A percentile compares a stretch with the other conserved stretches of the same genome.
These are phyloP conservation scores for Mya arenaria DNA, from an alignment of 1,140 invertebrate species.

Conservation along the genomic window DNA sequence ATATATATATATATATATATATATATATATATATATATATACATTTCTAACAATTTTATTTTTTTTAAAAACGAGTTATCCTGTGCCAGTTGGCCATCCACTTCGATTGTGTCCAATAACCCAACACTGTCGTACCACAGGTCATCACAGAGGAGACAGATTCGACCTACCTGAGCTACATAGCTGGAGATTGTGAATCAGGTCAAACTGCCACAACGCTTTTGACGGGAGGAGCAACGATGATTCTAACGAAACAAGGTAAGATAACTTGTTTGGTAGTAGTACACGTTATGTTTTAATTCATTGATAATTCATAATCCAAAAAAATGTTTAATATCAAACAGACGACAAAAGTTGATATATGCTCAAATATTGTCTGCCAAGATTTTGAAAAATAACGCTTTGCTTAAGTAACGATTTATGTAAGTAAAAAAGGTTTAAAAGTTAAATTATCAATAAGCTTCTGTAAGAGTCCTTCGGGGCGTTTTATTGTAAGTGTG, in stretches of 20 bases:
- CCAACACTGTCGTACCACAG: not conserved
- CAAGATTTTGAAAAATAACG: no score
- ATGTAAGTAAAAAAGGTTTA: no score
- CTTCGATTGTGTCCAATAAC: not conserved
- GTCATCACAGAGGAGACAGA: not conserved
- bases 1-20: not conserved
- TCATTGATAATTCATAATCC: not conserved
- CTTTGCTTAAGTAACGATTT: no score
- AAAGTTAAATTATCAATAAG: no score
- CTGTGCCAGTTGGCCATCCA: not conserved
- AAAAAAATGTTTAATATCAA: no score
- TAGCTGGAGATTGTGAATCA: not conserved
- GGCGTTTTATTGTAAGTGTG: no score
- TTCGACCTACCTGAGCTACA: constrained; percentile 7
- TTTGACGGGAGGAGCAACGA: not conserved
- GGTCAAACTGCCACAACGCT: not conserved
- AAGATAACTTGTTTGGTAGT: not conserved
- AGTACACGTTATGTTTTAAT: not conserved
- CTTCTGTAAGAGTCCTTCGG: no score
- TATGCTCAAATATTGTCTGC: no score
- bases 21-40: not conserved
- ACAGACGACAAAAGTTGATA: no score
- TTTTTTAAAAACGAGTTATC: not conserved
- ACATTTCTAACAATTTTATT: not conserved
- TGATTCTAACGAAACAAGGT: not conserved